These are phyloP conservation scores for Bombus breviceps DNA, from an alignment of 1,140 invertebrate species.

Conservation along the genomic window DNA sequence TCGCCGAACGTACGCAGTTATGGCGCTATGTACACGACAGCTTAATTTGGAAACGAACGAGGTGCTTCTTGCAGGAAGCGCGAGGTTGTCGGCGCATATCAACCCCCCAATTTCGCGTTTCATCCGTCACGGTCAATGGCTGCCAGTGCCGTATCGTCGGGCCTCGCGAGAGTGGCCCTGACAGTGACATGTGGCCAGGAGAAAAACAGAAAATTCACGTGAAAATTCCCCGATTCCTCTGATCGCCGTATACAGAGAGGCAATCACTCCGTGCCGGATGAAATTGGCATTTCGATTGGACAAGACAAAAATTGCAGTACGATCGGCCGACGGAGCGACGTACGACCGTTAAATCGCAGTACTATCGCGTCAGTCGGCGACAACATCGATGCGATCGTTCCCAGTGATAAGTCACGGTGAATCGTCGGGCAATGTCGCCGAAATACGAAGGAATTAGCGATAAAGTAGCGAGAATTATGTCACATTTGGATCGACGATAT, in stretches of 20 bases:
- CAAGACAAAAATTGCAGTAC: constrained; percentile 63
- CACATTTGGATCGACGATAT: neutral
- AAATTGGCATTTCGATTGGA: constrained; percentile 70
- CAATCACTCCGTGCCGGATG: constrained; percentile 59
- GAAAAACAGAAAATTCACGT: constrained; percentile 59
- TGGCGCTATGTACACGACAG: neutral
- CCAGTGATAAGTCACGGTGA: neutral
- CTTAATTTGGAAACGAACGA: constrained; percentile 14
- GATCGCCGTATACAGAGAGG: constrained; percentile 30
- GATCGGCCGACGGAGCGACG: constrained; percentile 7
- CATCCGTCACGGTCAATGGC: constrained; percentile 62
- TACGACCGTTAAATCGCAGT: constrained; percentile 19
- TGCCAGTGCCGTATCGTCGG: constrained; percentile 61
- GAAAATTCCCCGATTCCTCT: constrained; percentile 52
- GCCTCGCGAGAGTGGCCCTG: constrained; percentile 61
- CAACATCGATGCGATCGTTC: constrained; percentile 1
- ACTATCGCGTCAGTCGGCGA: neutral
- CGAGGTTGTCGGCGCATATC: constrained; percentile 51
- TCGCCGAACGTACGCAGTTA: too few relatives aligned
- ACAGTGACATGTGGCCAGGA: constrained; percentile 62
- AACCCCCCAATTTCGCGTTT: constrained; percentile 57
- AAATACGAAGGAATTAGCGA: neutral
- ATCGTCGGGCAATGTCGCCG: neutral
- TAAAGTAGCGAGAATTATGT: neutral
- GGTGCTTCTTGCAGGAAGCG: neutral